A percentile compares a stretch with the other conserved stretches of the same genome.
phyloP scores from a whole-genome alignment of 1,140 invertebrate species.

The Tetragonula clypearis region DNA sequence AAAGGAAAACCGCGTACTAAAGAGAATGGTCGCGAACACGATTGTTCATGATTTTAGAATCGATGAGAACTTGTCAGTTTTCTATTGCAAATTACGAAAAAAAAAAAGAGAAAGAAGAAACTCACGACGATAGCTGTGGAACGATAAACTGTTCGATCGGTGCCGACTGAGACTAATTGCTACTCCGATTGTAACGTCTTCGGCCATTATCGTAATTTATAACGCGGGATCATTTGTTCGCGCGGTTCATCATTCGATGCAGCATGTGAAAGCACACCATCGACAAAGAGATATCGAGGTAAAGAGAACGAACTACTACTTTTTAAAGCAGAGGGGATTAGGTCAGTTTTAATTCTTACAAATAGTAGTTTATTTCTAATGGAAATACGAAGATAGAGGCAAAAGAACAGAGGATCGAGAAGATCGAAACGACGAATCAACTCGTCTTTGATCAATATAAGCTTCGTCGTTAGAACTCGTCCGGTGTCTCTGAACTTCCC shows the following conservation, averaged over 20 bases:
- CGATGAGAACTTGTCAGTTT: neutral
- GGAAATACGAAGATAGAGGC: no score
- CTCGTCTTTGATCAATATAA: no score
- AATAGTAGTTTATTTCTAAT: no score
- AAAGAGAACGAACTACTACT: neutral
- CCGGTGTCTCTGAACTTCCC: no score
- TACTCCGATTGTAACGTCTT: conserved; percentile 70
- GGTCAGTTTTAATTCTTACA: no score
- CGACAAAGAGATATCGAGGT: neutral
- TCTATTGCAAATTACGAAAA: conserved; percentile 51
- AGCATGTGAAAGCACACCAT: neutral
- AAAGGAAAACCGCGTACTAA: no score
- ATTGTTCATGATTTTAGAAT: neutral
- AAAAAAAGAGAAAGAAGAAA: no score
- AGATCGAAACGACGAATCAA: no score
- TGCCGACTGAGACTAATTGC: conserved; percentile 76
- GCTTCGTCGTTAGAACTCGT: no score
- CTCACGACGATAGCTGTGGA: conserved; percentile 62
- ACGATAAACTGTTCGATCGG: conserved; percentile 59
- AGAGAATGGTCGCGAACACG: no score
- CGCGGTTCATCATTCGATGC: conserved; percentile 8
- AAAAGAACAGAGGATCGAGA: no score
- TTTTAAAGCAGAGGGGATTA: no score
- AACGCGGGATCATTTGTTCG: conserved; percentile 51
- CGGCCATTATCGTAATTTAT: conserved; percentile 74